phyloP scores from a whole-genome alignment of 2,113 vertebrate genomes.

The Balaeniceps rex region DNA sequence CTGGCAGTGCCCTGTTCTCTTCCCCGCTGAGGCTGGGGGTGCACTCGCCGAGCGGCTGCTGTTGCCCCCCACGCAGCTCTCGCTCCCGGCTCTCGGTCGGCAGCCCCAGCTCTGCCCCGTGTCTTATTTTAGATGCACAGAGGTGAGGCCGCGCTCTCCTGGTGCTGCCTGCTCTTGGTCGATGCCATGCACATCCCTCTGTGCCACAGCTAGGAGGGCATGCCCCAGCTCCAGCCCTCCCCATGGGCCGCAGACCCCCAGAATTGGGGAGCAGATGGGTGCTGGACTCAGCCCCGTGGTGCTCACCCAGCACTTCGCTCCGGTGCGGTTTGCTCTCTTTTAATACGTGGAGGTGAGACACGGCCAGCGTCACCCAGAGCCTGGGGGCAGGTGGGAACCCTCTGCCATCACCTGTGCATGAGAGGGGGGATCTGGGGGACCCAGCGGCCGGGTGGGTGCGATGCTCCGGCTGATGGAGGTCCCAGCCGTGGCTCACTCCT shows the following conservation, averaged over 20 bases:
- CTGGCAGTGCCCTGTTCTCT: accelerated
- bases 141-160: neutral
- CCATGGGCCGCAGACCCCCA: neutral
- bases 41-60: neutral
- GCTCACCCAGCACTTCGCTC: neutral
- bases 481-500: accelerated
- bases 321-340: neutral
- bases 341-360: neutral
- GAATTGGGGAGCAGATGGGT: too few species aligned
- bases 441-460: neutral
- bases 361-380: neutral
- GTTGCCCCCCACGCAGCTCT: neutral
- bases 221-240: neutral
- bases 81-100: accelerated
- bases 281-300: neutral
- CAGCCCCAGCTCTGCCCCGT: neutral
- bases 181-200: accelerated
- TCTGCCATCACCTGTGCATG: too few species aligned
- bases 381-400: too few species aligned
- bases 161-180: neutral
- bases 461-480: too few species aligned
- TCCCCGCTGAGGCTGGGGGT: too few species aligned
- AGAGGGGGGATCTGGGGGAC: neutral
- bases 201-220: neutral
- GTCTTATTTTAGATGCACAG: neutral